Conservation (phyloP, 2,888 invertebrate genomes). For the Pachliopta kotzebuea region DNA sequence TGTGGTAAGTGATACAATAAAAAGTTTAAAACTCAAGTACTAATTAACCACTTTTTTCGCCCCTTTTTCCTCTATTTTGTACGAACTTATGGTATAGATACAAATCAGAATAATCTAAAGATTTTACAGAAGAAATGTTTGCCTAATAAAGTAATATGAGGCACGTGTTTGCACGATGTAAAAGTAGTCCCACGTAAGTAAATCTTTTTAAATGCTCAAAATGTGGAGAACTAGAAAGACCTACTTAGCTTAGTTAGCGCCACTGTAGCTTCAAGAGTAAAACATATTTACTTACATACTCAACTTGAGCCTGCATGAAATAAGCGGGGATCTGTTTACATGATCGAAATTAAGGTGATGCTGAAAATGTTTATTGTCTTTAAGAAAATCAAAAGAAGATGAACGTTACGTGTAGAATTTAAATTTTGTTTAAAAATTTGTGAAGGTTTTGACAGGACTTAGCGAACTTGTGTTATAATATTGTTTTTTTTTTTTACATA, state of each 20-base stretch:
- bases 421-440: too few relatives aligned
- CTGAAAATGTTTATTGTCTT: not conserved
- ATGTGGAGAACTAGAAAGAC: constrained; percentile 6
- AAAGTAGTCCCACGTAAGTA: not conserved
- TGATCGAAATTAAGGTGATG: not conserved
- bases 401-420: too few relatives aligned
- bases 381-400: not conserved
- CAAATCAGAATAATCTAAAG: not conserved
- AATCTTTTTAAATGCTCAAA: constrained; percentile 13
- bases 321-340: not conserved
- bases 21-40: too few relatives aligned
- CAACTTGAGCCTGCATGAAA: constrained; percentile 12
- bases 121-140: not conserved
- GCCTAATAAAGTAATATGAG: not conserved
- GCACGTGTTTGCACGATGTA: not conserved
- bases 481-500: too few relatives aligned
- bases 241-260: constrained; percentile 15
- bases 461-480: too few relatives aligned
- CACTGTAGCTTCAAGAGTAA: constrained; percentile 17
- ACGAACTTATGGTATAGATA: not conserved
- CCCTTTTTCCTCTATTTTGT: not conserved
- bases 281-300: constrained; percentile 17
- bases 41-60: too few relatives aligned
- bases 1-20: too few relatives aligned
- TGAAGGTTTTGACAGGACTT: too few relatives aligned